Conservation (phyloP, 2,888 invertebrate species). For the Clivina fossor region DNA sequence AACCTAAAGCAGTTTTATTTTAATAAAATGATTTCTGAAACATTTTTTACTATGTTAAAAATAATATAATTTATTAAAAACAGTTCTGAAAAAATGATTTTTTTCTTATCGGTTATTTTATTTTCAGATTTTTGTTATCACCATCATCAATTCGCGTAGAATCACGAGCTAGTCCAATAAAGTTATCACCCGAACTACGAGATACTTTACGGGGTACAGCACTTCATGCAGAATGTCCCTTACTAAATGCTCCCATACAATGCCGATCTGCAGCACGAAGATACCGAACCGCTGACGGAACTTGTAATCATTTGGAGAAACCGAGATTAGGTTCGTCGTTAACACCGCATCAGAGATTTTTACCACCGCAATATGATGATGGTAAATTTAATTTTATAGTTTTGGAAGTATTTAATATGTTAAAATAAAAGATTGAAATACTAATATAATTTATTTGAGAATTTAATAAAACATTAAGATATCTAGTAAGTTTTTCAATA, state of each 20-base stretch:
- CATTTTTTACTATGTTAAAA: too few species aligned
- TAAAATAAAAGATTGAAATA: too few species aligned
- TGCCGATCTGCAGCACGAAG: constrained; percentile 71
- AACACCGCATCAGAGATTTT: constrained; percentile 78
- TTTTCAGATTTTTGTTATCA: neutral
- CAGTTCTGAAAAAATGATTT: too few species aligned
- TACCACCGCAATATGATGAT: constrained; percentile 81
- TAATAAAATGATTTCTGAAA: too few species aligned
- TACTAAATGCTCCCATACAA: constrained; percentile 61
- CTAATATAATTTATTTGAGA: too few species aligned
- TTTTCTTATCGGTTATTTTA: too few species aligned
- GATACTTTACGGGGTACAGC: constrained; percentile 56
- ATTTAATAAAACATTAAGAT: too few species aligned
- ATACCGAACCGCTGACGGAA: constrained; percentile 85
- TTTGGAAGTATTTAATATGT: too few species aligned
- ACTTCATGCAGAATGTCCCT: constrained; percentile 66
- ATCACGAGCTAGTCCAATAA: constrained; percentile 15
- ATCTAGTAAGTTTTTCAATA: too few species aligned
- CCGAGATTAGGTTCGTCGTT: constrained; percentile 81
- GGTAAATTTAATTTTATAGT: constrained; percentile 55
- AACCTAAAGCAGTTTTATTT: too few species aligned
- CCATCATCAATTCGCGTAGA: constrained; percentile 1
- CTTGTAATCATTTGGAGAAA: constrained; percentile 80
- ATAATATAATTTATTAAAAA: too few species aligned
- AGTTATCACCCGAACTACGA: constrained; percentile 42